These are phyloP conservation scores for Pristionchus exspectatus DNA, from an alignment of 2,888 invertebrate genomes.

Conservation along the genomic window DNA sequence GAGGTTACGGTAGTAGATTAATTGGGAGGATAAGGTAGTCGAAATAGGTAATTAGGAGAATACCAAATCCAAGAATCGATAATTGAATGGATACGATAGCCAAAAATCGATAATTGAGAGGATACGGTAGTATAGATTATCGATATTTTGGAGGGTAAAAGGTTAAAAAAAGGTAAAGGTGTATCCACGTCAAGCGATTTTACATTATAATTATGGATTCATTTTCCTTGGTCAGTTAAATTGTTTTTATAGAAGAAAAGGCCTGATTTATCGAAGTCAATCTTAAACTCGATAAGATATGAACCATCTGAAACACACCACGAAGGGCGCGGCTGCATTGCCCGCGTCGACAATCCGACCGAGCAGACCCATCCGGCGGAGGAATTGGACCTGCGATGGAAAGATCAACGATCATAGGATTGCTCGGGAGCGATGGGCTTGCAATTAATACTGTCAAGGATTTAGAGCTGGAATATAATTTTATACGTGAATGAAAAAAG, in stretches of 20 bases:
- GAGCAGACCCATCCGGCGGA: conserved; percentile 59
- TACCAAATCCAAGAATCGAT: neutral
- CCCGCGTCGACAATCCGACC: conserved; percentile 60
- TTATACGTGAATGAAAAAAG: no score
- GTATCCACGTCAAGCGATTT: no score
- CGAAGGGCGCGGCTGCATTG: conserved; percentile 64
- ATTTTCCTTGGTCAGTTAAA: neutral
- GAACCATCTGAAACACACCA: conserved; percentile 53
- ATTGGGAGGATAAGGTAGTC: no score
- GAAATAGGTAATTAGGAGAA: no score
- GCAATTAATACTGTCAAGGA: no score
- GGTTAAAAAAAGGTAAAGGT: no score
- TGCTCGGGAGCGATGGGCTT: no score
- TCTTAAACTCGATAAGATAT: neutral
- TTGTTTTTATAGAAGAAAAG: neutral
- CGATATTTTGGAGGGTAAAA: no score
- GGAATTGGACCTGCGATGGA: conserved; percentile 58
- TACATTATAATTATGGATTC: no score
- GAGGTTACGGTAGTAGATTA: neutral
- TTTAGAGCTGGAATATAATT: no score
- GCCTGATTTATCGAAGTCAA: neutral
- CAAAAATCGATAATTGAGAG: no score
- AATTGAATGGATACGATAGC: neutral
- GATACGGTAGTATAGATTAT: no score
- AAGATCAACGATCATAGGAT: neutral